phyloP scores from a whole-genome alignment of 2,797 vertebrate species.

The Tokudaia muenninki region DNA sequence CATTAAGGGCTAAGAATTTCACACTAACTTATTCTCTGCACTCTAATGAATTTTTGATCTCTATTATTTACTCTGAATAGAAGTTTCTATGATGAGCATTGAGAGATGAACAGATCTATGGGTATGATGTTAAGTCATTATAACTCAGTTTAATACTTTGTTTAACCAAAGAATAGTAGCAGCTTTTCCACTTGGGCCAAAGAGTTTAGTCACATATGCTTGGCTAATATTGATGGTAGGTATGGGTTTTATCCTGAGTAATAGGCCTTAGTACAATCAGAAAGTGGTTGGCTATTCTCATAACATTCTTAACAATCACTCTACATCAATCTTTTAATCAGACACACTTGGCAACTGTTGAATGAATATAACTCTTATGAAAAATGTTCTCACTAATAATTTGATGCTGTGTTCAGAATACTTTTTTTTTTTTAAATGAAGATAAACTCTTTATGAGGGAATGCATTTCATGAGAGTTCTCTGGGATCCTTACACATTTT shows the following conservation, averaged over 20 bases:
- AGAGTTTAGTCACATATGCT: too few species aligned
- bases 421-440: constrained; percentile 5
- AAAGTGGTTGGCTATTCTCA: neutral
- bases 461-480: neutral
- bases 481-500: neutral
- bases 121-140: neutral
- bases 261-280: neutral
- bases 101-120: neutral
- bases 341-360: neutral
- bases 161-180: neutral
- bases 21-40: too few species aligned
- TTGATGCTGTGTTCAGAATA: neutral
- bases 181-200: neutral
- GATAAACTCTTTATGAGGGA: neutral
- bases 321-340: neutral
- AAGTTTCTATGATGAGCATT: neutral
- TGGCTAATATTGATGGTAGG: neutral
- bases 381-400: constrained; percentile 15
- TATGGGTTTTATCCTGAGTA: neutral
- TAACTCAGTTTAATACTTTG: neutral
- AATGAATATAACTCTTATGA: neutral
- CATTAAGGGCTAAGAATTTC: neutral
- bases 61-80: neutral
- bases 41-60: neutral
- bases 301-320: neutral